Percentiles rank a stretch among this genome's conserved stretches.
phyloP scores from a whole-genome alignment of 2,888 invertebrate species.

The Syritta pipiens region DNA sequence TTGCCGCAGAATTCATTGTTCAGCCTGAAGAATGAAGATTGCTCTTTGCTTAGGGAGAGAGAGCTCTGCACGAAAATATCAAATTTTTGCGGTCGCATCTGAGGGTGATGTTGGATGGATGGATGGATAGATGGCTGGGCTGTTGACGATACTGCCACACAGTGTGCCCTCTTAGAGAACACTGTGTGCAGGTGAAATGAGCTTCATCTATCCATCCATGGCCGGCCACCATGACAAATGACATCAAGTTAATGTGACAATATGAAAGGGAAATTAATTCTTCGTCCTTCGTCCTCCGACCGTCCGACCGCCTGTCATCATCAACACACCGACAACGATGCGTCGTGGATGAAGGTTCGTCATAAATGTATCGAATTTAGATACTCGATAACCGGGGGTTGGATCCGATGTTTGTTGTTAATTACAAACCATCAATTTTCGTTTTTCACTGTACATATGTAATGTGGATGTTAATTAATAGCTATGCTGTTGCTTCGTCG shows the following conservation, averaged over 20 bases:
- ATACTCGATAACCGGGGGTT: slow-evolving; percentile 38
- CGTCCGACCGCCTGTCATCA: slow-evolving; percentile 41
- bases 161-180: slow-evolving; percentile 10
- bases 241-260: slow-evolving; percentile 71
- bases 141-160: slow-evolving; percentile 31
- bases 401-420: slow-evolving; percentile 57
- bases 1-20: slow-evolving; percentile 66
- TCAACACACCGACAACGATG: background rate
- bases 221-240: slow-evolving; percentile 70
- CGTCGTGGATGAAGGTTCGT: slow-evolving; percentile 11
- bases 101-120: too few species aligned
- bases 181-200: slow-evolving; percentile 56
- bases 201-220: slow-evolving; percentile 45
- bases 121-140: background rate
- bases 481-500: background rate
- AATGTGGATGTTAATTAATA: slow-evolving; percentile 51
- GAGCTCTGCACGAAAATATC: slow-evolving; percentile 41
- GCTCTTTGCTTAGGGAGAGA: slow-evolving; percentile 55
- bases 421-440: slow-evolving; percentile 67
- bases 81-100: slow-evolving; percentile 40
- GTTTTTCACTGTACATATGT: slow-evolving; percentile 45
- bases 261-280: slow-evolving; percentile 69
- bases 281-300: too few species aligned
- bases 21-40: slow-evolving; percentile 65
- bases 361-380: slow-evolving; percentile 63